phyloP scores from a whole-genome alignment of 1,140 invertebrate genomes.

The Zaprionus africanus region DNA sequence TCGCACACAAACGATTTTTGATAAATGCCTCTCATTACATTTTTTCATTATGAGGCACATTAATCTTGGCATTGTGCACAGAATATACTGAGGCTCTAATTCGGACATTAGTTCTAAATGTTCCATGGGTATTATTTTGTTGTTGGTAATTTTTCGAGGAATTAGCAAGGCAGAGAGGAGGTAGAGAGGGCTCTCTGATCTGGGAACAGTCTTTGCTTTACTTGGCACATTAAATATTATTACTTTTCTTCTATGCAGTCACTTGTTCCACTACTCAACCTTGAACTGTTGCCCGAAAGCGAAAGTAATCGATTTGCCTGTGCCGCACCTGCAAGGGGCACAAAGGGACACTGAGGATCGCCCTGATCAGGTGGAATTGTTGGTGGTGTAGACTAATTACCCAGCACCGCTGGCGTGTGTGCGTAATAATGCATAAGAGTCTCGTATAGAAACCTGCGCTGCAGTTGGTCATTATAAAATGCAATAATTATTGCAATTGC shows the following conservation, averaged over 20 bases:
- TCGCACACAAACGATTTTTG: constrained; percentile 74
- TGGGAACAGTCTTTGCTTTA: not conserved
- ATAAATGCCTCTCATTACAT: constrained; percentile 74
- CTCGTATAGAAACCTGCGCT: constrained; percentile 30
- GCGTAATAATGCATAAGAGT: constrained; percentile 70
- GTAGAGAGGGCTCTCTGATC: too few species aligned
- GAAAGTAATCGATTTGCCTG: constrained; percentile 58
- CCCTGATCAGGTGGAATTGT: constrained; percentile 25
- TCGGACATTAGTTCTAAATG: constrained; percentile 36
- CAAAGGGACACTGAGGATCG: not conserved
- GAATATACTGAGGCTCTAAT: constrained; percentile 18
- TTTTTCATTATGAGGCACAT: constrained; percentile 73
- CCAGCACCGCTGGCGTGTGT: constrained; percentile 33
- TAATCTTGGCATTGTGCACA: constrained; percentile 64
- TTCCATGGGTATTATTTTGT: not conserved
- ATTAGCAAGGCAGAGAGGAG: constrained; percentile 14
- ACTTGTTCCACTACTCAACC: constrained; percentile 20
- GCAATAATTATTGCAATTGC: constrained; percentile 71
- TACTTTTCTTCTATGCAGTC: not conserved
- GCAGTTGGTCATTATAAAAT: constrained; percentile 66
- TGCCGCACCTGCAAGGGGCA: constrained; percentile 50
- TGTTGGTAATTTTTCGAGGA: constrained; percentile 14
- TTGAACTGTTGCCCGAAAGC: constrained; percentile 47
- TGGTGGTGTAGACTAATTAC: constrained; percentile 54
- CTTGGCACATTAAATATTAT: not conserved